Conservation (phyloP, 2,797 vertebrate genomes). For the Parambassis ranga region DNA sequence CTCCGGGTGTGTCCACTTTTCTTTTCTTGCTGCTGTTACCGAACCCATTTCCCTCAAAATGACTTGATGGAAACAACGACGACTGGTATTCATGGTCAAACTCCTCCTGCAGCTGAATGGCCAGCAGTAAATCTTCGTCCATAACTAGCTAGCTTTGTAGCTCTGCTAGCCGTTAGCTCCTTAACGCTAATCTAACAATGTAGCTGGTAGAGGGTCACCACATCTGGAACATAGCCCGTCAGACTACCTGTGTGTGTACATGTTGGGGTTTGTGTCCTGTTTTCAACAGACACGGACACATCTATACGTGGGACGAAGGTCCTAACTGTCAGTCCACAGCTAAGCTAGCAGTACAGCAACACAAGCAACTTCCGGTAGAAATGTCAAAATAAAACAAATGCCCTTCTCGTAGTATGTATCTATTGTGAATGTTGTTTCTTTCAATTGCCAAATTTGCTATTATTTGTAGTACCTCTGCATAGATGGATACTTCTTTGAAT, state of each 20-base stretch:
- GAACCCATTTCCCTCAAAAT: neutral
- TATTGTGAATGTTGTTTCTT: too few species aligned
- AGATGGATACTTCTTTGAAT: neutral
- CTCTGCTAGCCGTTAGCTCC: neutral
- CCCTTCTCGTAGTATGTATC: too few species aligned
- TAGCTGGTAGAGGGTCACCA: neutral
- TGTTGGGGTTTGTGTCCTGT: neutral
- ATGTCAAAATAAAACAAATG: slow-evolving; percentile 41
- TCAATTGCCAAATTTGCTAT: too few species aligned
- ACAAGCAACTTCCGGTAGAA: neutral
- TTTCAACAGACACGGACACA: neutral
- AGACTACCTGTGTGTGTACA: neutral
- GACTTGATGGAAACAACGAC: slow-evolving; percentile 9
- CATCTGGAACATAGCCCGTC: accelerated
- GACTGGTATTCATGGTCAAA: slow-evolving; percentile 77
- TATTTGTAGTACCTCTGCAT: too few species aligned
- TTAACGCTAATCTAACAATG: neutral
- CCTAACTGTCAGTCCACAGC: neutral
- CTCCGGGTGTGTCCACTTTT: slow-evolving; percentile 50
- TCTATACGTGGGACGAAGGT: neutral
- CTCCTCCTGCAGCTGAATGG: slow-evolving; percentile 84
- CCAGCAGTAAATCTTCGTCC: slow-evolving; percentile 84
- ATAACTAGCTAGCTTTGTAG: slow-evolving; percentile 40
- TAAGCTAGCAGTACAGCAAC: neutral
- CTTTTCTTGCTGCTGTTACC: slow-evolving; percentile 67